Evolutionary conservation across 2,113 vertebrate genomes (phyloP).

Genomic region (Coracopsis vasa): DNA sequence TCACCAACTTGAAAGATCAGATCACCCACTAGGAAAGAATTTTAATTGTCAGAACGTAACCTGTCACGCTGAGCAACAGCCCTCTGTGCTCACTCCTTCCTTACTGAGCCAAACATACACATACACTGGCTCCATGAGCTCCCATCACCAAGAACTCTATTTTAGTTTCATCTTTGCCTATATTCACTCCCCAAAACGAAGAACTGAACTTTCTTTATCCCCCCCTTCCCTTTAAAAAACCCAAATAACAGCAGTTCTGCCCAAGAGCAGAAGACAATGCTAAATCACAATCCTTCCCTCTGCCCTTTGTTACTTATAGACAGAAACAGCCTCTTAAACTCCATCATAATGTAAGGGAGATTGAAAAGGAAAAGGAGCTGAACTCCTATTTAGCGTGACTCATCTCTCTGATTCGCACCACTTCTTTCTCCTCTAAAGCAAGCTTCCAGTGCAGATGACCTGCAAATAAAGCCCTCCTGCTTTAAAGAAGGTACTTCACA

Average conservation of each 20-base stretch:
- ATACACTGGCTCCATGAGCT: fast-evolving
- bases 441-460: neutral
- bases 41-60: neutral
- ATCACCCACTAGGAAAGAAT: neutral
- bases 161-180: neutral
- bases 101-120: neutral
- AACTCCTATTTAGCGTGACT: neutral
- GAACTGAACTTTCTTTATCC: neutral
- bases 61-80: neutral
- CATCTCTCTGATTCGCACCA: neutral
- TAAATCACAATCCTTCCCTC: neutral
- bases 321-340: neutral
- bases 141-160: neutral
- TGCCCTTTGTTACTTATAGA: neutral
- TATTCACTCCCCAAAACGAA: neutral
- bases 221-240: neutral
- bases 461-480: neutral
- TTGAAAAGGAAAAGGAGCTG: neutral
- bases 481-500: fast-evolving
- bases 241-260: neutral
- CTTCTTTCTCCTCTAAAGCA: neutral
- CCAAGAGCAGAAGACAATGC: neutral
- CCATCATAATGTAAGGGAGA: neutral
- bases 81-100: neutral
- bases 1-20: neutral